Evolutionary conservation across 2,888 invertebrate species (phyloP), one percentile per base, ranked within the genome.

Genomic region (Drosophila robusta): DNA sequence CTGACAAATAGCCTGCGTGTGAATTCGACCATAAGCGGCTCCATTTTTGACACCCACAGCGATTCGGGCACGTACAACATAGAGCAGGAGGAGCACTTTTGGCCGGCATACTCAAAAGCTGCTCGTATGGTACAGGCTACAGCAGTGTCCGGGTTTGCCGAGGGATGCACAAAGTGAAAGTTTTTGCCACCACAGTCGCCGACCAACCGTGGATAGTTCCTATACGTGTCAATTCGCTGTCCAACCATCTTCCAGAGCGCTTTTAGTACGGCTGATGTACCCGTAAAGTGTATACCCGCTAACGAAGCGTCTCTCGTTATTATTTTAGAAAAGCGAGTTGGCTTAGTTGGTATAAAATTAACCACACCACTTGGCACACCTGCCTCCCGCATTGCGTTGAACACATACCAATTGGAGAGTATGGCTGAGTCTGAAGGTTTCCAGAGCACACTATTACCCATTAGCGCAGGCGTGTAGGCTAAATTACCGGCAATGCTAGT

Each of bases 131-230:
- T 98, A 24, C 95, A 94, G 49, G 95, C 94, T 0, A 97, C 95
- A 1, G 98, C 98, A 4, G 95, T 94, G 24, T 95, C 93, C 0
- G 95, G 93, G 91, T 99, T 96, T 4, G 99, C 99, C 9, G 97
- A 95, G 0, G 96, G 95, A 92, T 99, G 99, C 7, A 99, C 94
- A 89, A 99, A 98, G 91, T 99, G 99, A 92, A 96, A 99, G 93
- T 99, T 99, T 92, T 99, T 99, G 8, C 99, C 99, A 18, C 99
- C 99, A 92, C 98, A 98, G 93, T 99, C 99, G 61, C 97, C 96
- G 79, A 99, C 95, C 56, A 99, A 92, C 64, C 98, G 94, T 0
- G 99, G 99, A 92, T 98, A 99, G 89, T 96, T 97, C 50, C 93
- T 94, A 91, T 98, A 99, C 0, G 91, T 94, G 73, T 94, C 93